Percentiles rank a stretch among this genome's conserved stretches.
phyloP scores from a whole-genome alignment of 2,888 invertebrate species.

The Sacculina carcini region DNA sequence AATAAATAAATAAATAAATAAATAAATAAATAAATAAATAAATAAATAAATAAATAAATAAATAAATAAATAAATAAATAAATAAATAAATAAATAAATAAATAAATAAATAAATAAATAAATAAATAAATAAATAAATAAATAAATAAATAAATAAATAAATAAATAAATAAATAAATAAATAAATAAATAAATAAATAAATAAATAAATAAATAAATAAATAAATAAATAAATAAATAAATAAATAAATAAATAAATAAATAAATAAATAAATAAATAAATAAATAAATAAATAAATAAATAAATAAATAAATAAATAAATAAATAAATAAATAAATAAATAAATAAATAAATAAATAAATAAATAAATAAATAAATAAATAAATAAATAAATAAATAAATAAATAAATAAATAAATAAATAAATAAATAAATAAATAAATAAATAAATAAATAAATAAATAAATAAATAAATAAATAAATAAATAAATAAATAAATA shows the following conservation, averaged over 20 bases:
- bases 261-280: not conserved
- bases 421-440: conserved; percentile 1
- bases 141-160: too few relatives aligned
- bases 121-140: too few relatives aligned
- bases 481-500: not conserved
- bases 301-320: not conserved
- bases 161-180: not conserved
- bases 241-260: not conserved
- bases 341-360: not conserved
- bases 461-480: not conserved
- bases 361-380: not conserved
- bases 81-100: too few relatives aligned
- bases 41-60: too few relatives aligned
- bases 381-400: not conserved
- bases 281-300: not conserved
- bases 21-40: too few relatives aligned
- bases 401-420: not conserved
- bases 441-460: not conserved
- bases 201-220: not conserved
- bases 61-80: too few relatives aligned
- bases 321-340: not conserved
- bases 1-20: too few relatives aligned
- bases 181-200: not conserved
- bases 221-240: not conserved
- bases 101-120: too few relatives aligned